Percentiles rank a stretch among this genome's conserved stretches.
phyloP scores from a whole-genome alignment of 2,797 vertebrate genomes.

The Onychomys leucogaster region DNA sequence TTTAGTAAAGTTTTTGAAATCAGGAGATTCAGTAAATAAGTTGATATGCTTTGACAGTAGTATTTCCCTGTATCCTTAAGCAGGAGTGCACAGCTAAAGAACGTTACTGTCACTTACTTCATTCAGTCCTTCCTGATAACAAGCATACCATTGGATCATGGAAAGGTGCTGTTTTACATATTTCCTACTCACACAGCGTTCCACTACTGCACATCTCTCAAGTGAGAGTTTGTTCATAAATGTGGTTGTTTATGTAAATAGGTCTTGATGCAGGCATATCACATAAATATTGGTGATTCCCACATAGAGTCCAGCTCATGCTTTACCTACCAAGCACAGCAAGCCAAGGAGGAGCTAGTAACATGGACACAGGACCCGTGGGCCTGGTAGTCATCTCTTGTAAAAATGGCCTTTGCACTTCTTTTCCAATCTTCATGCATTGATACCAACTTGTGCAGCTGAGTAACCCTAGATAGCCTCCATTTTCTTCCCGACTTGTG shows the following conservation, averaged over 20 bases:
- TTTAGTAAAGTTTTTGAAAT: slow-evolving; percentile 49
- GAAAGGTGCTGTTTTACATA: slow-evolving; percentile 60
- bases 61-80: slow-evolving; percentile 46
- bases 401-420: not conserved
- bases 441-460: not conserved
- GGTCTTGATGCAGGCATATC: not conserved
- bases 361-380: not conserved
- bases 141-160: not conserved
- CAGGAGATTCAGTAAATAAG: slow-evolving; percentile 9
- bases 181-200: slow-evolving; percentile 65
- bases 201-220: not conserved
- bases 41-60: not conserved
- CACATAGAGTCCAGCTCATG: not conserved
- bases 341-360: too few species aligned
- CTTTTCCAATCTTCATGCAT: not conserved
- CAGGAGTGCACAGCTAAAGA: slow-evolving; percentile 52
- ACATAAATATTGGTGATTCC: not conserved
- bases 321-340: not conserved
- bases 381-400: not conserved
- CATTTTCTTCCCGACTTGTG: not conserved
- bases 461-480: not conserved
- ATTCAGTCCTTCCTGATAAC: not conserved
- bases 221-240: not conserved
- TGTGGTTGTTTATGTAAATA: not conserved
- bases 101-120: slow-evolving; percentile 51